These are phyloP conservation scores for Solenopsis fugax DNA, from an alignment of 1,140 invertebrate species.

Conservation along the genomic window DNA sequence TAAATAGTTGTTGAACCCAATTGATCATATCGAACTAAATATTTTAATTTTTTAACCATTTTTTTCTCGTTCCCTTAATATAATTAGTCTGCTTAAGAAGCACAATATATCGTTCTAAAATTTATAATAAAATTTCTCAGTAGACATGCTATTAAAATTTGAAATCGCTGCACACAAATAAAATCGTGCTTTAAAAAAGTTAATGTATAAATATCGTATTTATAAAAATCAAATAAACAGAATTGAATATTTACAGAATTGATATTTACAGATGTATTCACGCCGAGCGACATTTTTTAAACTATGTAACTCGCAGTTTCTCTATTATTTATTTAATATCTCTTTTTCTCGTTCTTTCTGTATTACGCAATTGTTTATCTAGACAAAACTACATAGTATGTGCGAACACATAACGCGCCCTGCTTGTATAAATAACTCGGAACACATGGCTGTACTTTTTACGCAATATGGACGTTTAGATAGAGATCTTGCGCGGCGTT, in stretches of 20 bases:
- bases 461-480: slow-evolving; percentile 77
- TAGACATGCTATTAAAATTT: not conserved
- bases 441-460: slow-evolving; percentile 74
- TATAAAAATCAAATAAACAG: slow-evolving; percentile 51
- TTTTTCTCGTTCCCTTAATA: too few species aligned
- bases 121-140: not conserved
- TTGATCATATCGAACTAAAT: too few species aligned
- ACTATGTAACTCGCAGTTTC: slow-evolving; percentile 76
- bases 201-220: not conserved
- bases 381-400: slow-evolving; percentile 71
- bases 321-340: slow-evolving; percentile 84
- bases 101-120: not conserved
- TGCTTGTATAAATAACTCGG: slow-evolving; percentile 84
- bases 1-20: too few species aligned
- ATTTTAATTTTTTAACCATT: too few species aligned
- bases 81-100: not conserved
- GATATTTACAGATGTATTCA: slow-evolving; percentile 81
- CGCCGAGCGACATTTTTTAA: slow-evolving; percentile 77
- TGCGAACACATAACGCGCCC: slow-evolving; percentile 79
- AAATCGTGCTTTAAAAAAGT: not conserved
- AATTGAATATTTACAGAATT: slow-evolving; percentile 57
- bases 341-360: slow-evolving; percentile 66
- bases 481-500: slow-evolving; percentile 79
- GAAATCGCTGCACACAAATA: not conserved
- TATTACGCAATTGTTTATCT: slow-evolving; percentile 84